These are phyloP conservation scores for Perca flavescens DNA, from an alignment of 2,113 vertebrate genomes.

Conservation along the genomic window DNA sequence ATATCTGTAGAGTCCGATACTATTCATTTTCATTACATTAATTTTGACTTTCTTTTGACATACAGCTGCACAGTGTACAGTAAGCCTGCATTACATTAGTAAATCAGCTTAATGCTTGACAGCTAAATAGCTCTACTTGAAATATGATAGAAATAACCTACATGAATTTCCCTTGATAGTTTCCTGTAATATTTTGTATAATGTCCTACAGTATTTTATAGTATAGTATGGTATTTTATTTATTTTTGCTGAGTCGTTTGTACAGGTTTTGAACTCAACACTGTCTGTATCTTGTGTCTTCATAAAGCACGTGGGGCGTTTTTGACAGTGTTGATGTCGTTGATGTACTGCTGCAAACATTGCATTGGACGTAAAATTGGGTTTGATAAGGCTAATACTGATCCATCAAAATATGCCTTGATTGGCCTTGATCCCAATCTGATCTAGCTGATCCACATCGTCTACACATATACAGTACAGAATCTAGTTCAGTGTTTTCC, in stretches of 20 bases:
- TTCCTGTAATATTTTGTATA: not conserved
- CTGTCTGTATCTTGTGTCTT: conserved; percentile 1
- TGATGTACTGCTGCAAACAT: not conserved
- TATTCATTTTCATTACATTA: not conserved
- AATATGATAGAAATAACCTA: not conserved
- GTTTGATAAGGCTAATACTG: not conserved
- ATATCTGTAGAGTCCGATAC: not conserved
- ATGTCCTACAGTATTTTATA: not conserved
- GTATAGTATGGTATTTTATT: not conserved
- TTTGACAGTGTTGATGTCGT: not conserved
- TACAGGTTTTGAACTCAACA: not conserved
- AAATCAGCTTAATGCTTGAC: not conserved
- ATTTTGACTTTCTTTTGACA: not conserved
- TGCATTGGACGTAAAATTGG: not conserved
- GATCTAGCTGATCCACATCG: not conserved
- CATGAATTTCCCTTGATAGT: not conserved
- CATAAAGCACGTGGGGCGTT: not conserved
- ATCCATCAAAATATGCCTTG: not conserved
- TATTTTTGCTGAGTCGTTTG: not conserved
- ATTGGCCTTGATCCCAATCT: not conserved
- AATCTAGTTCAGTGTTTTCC: not conserved
- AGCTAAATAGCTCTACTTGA: not conserved
- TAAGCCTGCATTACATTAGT: not conserved
- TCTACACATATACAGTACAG: not conserved
- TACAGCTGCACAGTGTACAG: not conserved